Conservation (phyloP, 2,797 vertebrate genomes). For the Nannoperca australis region DNA sequence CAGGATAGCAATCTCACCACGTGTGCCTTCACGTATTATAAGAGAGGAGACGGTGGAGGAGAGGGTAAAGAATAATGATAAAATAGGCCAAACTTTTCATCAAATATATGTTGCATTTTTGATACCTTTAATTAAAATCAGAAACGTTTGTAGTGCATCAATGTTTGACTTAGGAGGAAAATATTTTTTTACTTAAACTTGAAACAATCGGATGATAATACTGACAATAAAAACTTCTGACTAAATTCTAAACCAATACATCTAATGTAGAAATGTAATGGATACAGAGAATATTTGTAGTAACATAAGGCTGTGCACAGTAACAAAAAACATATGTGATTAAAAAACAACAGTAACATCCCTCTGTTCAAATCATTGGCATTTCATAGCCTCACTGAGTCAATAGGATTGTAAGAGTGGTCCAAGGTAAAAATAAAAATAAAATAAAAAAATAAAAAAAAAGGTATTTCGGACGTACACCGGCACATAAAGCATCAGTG, state of each 20-base stretch:
- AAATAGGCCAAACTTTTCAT: neutral
- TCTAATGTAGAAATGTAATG: slow-evolving; percentile 4
- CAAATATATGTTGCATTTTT: neutral
- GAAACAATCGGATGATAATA: neutral
- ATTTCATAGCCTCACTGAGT: neutral
- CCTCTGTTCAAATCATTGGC: neutral
- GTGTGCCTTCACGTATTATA: neutral
- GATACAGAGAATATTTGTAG: neutral
- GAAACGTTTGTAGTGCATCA: neutral
- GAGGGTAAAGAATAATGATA: neutral
- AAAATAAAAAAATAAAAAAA: neutral
- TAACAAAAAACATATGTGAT: neutral
- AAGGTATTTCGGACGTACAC: neutral
- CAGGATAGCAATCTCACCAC: neutral
- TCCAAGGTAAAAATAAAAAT: neutral
- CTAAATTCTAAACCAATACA: neutral
- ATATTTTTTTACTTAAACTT: neutral
- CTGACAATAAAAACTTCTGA: neutral
- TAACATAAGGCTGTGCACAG: neutral
- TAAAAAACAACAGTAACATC: slow-evolving; percentile 9
- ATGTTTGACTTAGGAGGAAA: neutral
- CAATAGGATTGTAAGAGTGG: neutral
- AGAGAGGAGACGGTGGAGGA: no score
- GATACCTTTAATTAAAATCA: slow-evolving; percentile 8
- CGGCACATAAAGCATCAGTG: neutral